Conservation (phyloP, 2,113 vertebrate species). For the Carettochelys insculpta region DNA sequence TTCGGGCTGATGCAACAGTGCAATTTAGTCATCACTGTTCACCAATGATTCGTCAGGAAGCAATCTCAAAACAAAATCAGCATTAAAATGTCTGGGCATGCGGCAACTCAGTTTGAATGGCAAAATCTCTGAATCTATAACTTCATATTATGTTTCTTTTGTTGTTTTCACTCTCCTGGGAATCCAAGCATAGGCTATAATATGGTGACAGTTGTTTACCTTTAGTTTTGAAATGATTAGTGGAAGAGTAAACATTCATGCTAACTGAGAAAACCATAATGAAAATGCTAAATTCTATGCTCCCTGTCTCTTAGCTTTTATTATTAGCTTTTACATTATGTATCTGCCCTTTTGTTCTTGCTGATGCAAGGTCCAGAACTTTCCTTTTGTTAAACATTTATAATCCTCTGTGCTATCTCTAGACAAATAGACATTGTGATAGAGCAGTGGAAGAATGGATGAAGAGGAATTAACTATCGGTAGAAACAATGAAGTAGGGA, state of each 20-base stretch:
- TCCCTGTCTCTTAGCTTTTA: constrained; percentile 35
- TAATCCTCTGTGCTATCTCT: constrained; percentile 46
- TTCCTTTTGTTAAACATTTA: constrained; percentile 47
- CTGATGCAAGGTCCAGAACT: constrained; percentile 63
- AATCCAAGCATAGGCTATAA: constrained; percentile 14
- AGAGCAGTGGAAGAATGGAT: neutral
- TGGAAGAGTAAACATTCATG: constrained; percentile 66
- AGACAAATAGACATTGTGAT: constrained; percentile 23
- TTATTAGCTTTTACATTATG: constrained; percentile 64
- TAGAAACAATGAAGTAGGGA: neutral
- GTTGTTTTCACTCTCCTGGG: constrained; percentile 60
- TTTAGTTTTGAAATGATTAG: constrained; percentile 65
- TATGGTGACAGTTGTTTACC: constrained; percentile 49
- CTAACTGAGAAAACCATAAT: constrained; percentile 63
- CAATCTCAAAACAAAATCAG: constrained; percentile 48
- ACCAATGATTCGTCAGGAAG: constrained; percentile 51
- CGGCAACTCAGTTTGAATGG: constrained; percentile 54
- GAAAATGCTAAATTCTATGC: constrained; percentile 61
- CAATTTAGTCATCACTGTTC: constrained; percentile 49
- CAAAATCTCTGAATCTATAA: constrained; percentile 66
- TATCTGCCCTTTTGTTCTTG: constrained; percentile 61
- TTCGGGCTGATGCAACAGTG: constrained; percentile 43
- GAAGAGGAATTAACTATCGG: constrained; percentile 5
- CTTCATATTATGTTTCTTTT: constrained; percentile 62
- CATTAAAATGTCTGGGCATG: constrained; percentile 59